These are phyloP conservation scores for Sminthurinus signatus DNA, from an alignment of 1,140 invertebrate species.

Conservation along the genomic window DNA sequence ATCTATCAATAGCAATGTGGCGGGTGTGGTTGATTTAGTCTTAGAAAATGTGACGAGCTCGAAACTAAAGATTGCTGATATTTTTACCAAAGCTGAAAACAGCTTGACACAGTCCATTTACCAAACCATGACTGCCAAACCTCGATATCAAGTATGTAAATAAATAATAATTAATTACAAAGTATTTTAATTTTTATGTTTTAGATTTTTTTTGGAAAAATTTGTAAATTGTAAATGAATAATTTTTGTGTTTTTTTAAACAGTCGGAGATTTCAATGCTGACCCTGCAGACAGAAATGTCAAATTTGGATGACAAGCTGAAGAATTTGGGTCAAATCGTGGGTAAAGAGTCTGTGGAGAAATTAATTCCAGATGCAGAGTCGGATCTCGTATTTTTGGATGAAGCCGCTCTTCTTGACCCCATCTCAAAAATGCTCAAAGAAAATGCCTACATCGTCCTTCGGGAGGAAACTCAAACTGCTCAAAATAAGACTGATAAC, in stretches of 20 bases:
- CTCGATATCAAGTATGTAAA: slow-evolving; percentile 1
- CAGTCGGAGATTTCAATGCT: slow-evolving; percentile 5
- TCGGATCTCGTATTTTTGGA: slow-evolving; percentile 16
- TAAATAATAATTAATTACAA: background rate
- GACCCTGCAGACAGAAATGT: slow-evolving; percentile 8
- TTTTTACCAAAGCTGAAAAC: slow-evolving; percentile 45
- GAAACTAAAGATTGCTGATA: slow-evolving; percentile 71
- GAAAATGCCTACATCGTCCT: slow-evolving; percentile 13
- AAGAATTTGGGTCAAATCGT: slow-evolving; percentile 2
- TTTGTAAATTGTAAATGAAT: too few species aligned
- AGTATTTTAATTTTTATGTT: background rate
- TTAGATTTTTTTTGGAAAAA: slow-evolving; percentile 1
- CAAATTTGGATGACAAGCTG: background rate
- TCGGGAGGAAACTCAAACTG: too few species aligned
- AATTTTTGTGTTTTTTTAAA: too few species aligned
- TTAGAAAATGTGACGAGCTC: slow-evolving; percentile 67
- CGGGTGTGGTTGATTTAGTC: slow-evolving; percentile 55
- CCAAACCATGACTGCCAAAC: slow-evolving; percentile 7
- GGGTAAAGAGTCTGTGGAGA: slow-evolving; percentile 12
- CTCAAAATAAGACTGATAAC: background rate
- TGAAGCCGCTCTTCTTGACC: background rate
- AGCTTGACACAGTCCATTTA: background rate
- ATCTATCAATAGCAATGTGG: background rate
- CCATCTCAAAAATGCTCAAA: slow-evolving; percentile 10
- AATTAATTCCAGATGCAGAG: slow-evolving; percentile 13